These are phyloP conservation scores for Ceratotherium simum DNA, from an alignment of 2,113 vertebrate genomes.

Conservation along the genomic window DNA sequence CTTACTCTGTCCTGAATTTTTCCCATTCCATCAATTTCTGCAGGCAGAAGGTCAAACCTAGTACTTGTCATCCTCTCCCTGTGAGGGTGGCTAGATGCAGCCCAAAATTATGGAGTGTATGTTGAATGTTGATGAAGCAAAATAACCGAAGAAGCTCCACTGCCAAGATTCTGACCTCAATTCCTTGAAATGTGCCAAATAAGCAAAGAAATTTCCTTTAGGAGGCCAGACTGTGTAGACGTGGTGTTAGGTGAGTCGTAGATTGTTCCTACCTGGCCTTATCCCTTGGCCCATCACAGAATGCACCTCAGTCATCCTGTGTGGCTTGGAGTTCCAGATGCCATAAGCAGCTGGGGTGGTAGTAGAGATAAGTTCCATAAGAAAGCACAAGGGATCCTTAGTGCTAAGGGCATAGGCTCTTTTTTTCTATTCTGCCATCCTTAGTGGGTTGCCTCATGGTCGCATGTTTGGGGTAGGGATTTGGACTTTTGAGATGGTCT, in stretches of 20 bases:
- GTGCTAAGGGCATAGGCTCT: background rate
- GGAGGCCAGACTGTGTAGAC: background rate
- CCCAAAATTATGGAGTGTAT: background rate
- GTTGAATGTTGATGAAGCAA: background rate
- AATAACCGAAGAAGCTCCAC: background rate
- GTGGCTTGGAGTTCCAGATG: background rate
- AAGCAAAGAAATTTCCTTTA: background rate
- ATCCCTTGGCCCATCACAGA: background rate
- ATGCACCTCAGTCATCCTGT: background rate
- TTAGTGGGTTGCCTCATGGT: background rate
- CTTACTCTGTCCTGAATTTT: background rate
- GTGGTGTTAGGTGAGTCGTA: background rate
- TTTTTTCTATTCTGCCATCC: background rate
- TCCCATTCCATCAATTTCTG: background rate
- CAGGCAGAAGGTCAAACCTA: background rate
- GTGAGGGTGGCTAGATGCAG: background rate
- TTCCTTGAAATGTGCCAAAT: background rate
- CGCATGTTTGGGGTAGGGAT: background rate
- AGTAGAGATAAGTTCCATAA: background rate
- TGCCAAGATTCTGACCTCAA: background rate
- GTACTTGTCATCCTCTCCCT: background rate
- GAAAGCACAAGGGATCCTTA: accelerated
- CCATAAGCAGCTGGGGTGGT: background rate
- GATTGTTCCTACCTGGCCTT: background rate
- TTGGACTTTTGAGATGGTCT: background rate